Base-by-base conservation (phyloP, 2,888 invertebrate species). In the Cantharis rufa region DNA sequence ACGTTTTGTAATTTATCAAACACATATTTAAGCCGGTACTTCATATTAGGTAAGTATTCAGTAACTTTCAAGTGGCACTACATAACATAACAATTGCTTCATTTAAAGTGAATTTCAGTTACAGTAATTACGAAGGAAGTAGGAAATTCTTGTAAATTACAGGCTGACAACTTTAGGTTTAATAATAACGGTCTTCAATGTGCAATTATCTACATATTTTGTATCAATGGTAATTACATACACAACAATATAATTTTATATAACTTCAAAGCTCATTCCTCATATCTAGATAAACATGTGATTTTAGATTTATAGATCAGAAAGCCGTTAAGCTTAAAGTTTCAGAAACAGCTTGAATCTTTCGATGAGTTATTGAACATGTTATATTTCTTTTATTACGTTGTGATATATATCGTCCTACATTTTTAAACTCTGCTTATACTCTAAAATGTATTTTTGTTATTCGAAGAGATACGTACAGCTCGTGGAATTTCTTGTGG, bases 1-100 rank as follows among this genome's bases (percentile, higher is more conserved):
- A 68, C 71, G 71, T 69, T 27, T 74, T 75, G 71, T 68, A 75
- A 71, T 71, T 32, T 68, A 75, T 75, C 75, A 71, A 64, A 71
- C 75, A 68, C 62, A 48, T 48, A 48, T 48, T 75, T 75, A 71
- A 71, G 71, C 71, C 62, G 62, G 62, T 68, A 71, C 73, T 73
- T 69, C 63, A 62, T 13, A 70, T 70, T 70, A 74, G 74, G 48
- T 48, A 48, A 48, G 74, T 74, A 21, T 74, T 74, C 70, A 68
- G 62, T 63, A 74, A 70, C 69, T 74, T 74, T 70, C 70, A 74
- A 74, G 32, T 62, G 27, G 69, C 62, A 68, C 61, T 74, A 74
- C 74, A 73, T 32, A 16, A 24, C 69, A 69, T 62, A 70, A 74
- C 70, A 69, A 69, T 70, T 73, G 73, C 48, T 61, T 15, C 73